Evolutionary conservation across 2,888 invertebrate genomes (phyloP).

Genomic region (Macaria notata): DNA sequence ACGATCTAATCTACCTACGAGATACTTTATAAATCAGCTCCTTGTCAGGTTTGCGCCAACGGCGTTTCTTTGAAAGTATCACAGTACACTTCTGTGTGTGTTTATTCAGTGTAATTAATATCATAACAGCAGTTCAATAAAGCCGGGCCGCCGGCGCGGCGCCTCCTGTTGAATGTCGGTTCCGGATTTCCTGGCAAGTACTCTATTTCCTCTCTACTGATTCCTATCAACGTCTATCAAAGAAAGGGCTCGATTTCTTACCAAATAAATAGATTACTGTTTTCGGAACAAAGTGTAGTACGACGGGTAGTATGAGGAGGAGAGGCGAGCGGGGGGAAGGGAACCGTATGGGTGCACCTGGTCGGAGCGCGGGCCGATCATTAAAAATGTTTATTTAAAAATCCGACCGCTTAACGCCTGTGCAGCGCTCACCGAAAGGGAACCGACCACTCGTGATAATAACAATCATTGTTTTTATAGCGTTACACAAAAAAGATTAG

Average conservation of each 20-base stretch:
- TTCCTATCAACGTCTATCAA: conserved; percentile 27
- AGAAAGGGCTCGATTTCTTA: conserved; percentile 38
- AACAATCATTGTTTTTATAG: conserved; percentile 24
- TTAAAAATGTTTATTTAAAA: conserved; percentile 83
- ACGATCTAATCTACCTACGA: conserved; percentile 5
- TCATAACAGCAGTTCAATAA: conserved; percentile 13
- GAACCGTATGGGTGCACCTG: conserved; percentile 79
- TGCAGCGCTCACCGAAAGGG: conserved; percentile 44
- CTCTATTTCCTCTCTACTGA: conserved; percentile 18
- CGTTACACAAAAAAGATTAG: conserved; percentile 15
- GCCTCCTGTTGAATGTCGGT: conserved; percentile 17
- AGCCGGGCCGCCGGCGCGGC: conserved; percentile 7
- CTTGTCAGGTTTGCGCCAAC: neutral
- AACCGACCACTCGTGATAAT: conserved; percentile 43
- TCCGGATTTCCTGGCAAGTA: conserved; percentile 22
- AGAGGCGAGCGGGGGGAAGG: conserved; percentile 44
- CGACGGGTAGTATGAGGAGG: conserved; percentile 34
- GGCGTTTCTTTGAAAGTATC: neutral
- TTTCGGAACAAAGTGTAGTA: conserved; percentile 74
- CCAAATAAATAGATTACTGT: conserved; percentile 69
- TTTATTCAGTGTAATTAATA: conserved; percentile 19
- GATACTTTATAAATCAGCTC: neutral
- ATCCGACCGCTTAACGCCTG: conserved; percentile 78
- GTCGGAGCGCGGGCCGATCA: conserved; percentile 76
- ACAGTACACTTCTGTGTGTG: conserved; percentile 1